Evolutionary conservation across 2,113 vertebrate genomes (phyloP).

Genomic region (Pterocles orientalis): DNA sequence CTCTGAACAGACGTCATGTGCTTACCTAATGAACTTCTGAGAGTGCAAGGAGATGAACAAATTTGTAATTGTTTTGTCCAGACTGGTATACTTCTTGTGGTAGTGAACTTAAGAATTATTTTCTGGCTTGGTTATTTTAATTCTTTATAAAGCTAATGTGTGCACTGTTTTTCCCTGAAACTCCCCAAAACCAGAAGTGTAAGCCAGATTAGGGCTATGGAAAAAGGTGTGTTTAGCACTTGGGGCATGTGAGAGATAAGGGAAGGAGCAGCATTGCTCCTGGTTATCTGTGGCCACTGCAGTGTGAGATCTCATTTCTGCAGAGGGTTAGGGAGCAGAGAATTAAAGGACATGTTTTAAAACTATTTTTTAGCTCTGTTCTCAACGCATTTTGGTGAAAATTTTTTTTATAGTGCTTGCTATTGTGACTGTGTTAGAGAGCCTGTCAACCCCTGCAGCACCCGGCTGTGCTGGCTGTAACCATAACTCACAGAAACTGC

Average conservation of each 20-base stretch:
- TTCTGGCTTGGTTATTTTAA: background rate
- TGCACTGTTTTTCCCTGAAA: background rate
- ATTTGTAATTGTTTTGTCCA: background rate
- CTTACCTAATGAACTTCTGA: background rate
- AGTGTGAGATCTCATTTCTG: background rate
- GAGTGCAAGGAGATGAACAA: background rate
- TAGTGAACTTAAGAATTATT: background rate
- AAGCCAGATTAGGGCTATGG: background rate
- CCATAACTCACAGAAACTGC: slow-evolving; percentile 30
- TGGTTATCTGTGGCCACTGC: background rate
- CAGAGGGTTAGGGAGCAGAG: background rate
- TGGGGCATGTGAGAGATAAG: background rate
- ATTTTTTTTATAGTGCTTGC: background rate
- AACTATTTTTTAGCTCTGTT: background rate
- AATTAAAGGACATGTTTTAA: background rate
- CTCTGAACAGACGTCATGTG: background rate
- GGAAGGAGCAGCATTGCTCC: background rate
- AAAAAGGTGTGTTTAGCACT: background rate
- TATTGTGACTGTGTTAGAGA: slow-evolving; percentile 12
- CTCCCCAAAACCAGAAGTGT: background rate
- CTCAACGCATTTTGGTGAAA: background rate
- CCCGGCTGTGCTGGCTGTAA: slow-evolving; percentile 52
- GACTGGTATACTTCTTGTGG: background rate
- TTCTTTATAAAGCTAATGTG: background rate
- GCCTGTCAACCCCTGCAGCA: slow-evolving; percentile 44